Evolutionary conservation across 2,888 invertebrate genomes (phyloP).

Genomic region (Heliconius ethilla): DNA sequence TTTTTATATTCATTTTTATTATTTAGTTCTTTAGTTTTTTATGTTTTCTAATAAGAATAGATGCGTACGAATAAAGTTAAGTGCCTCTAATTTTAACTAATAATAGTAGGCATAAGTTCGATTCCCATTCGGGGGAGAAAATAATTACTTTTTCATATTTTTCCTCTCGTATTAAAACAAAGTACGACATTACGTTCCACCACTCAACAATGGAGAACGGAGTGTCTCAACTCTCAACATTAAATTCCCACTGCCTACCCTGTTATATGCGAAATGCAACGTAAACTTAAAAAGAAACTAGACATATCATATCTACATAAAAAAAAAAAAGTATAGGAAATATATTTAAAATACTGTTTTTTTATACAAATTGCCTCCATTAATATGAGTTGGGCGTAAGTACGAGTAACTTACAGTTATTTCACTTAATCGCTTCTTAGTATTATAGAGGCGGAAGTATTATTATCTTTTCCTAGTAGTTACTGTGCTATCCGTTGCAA

Average conservation of each 20-base stretch:
- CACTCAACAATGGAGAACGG: too few species aligned
- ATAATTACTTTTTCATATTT: too few species aligned
- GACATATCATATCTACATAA: too few species aligned
- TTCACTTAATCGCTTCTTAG: conserved; percentile 29
- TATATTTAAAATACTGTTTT: neutral
- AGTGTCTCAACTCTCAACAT: neutral
- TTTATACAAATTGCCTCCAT: neutral
- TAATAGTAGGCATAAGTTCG: too few species aligned
- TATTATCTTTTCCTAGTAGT: conserved; percentile 27
- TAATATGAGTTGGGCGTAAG: conserved; percentile 2
- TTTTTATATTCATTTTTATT: too few species aligned
- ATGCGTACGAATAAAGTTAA: too few species aligned
- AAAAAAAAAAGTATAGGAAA: neutral
- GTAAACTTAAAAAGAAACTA: neutral
- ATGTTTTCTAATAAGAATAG: too few species aligned
- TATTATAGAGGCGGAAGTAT: conserved; percentile 26
- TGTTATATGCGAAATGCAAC: neutral
- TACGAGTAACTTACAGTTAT: conserved; percentile 23
- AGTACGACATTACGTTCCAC: too few species aligned
- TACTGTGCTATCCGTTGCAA: conserved; percentile 28
- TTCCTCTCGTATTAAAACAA: too few species aligned
- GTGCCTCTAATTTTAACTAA: too few species aligned
- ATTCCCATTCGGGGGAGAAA: too few species aligned
- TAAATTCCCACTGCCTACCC: neutral
- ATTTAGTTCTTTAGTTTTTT: too few species aligned